Evolutionary conservation across 30 jellyfish, hydroid and myxozoan species (phyloP).

Genomic region (Phacellophora camtschatica): DNA sequence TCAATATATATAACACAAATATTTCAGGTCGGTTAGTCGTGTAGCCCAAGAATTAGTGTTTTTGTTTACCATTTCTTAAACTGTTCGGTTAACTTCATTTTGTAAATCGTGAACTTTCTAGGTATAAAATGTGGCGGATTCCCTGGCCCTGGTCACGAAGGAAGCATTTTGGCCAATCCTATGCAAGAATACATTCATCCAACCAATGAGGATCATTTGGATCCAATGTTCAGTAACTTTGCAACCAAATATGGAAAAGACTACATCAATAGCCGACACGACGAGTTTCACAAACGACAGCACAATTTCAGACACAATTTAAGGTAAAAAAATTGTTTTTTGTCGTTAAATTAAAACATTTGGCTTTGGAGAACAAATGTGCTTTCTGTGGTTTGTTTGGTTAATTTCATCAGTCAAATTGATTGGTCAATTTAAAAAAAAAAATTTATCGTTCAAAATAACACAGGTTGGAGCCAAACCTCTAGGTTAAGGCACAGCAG

Average conservation of each 20-base stretch:
- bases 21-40: no score
- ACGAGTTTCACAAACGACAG: constrained; percentile 45
- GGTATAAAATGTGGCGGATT: constrained; percentile 82
- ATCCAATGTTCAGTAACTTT: constrained; percentile 64
- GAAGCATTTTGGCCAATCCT: constrained; percentile 72
- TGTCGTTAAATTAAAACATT: no score
- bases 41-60: no score
- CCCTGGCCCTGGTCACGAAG: constrained; percentile 99
- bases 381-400: no score
- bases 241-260: constrained; percentile 41
- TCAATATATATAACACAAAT: no score
- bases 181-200: constrained; percentile 81
- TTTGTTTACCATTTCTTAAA: no score
- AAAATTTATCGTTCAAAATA: no score
- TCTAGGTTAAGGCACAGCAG: no score
- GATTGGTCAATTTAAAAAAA: no score
- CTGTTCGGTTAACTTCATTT: background rate
- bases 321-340: constrained; percentile 20
- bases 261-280: constrained; percentile 23
- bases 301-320: constrained; percentile 52
- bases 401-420: no score
- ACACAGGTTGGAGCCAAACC: no score
- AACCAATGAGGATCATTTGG: constrained; percentile 64
- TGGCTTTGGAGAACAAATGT: no score
- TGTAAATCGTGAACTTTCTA: background rate